Evolutionary conservation across 2,797 vertebrate species (phyloP).

Genomic region (Nyctibius grandis): DNA sequence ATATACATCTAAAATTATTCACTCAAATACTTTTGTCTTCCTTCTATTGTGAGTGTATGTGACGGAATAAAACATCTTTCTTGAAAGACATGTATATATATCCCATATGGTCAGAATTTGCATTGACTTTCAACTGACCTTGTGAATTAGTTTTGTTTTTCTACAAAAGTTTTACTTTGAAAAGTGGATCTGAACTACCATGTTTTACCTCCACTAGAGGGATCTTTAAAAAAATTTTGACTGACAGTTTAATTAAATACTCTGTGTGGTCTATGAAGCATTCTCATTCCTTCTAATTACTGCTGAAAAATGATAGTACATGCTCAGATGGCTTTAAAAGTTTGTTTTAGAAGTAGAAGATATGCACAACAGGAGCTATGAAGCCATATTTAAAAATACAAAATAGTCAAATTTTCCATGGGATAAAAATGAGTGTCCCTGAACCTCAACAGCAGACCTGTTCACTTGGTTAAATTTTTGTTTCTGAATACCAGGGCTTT

Average conservation of each 20-base stretch:
- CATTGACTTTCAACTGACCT: constrained; percentile 32
- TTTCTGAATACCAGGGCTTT: neutral
- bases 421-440: neutral
- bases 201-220: neutral
- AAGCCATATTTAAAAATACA: neutral
- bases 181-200: constrained; percentile 2
- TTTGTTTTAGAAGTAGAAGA: neutral
- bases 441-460: neutral
- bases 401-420: neutral
- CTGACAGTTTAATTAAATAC: constrained; percentile 36
- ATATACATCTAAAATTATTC: neutral
- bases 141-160: constrained; percentile 7
- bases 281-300: constrained; percentile 18
- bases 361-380: neutral
- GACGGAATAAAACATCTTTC: neutral
- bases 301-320: neutral
- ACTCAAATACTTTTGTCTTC: neutral
- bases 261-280: neutral
- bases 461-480: neutral
- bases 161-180: neutral
- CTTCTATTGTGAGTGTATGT: neutral
- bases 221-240: constrained; percentile 16
- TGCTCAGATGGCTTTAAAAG: neutral
- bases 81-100: neutral
- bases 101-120: neutral